Base-by-base conservation (phyloP, 2,113 vertebrate species). In the Tachysurus vachellii region DNA sequence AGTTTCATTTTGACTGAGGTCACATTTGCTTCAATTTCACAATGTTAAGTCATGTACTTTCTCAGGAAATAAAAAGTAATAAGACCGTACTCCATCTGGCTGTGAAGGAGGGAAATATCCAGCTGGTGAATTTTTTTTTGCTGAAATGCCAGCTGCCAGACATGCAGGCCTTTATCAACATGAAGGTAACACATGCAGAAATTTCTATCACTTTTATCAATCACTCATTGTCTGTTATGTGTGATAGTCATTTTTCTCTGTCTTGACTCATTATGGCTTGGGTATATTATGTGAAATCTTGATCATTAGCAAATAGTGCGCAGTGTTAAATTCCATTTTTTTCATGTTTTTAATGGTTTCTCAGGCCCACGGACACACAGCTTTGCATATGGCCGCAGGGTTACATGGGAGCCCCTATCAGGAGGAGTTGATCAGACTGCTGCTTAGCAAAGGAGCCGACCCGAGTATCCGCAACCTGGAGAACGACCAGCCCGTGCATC, bases 361-460 rank as follows among this genome's bases (percentile, higher is more conserved):
- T 54, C 85, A 98, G 97, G 97, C 97, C 36, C 97, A 98, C 0
- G 97, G 97, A 47, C 97, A 98, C 93, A 98, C 97, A 0, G 97
- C 96, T 4, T 93, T 98, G 82, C 97, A 98, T 93, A 98, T 98
- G 97, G 97, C 97, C 0, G 97, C 97, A 0, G 96, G 97, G 84
- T 95, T 98, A 64, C 96, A 96, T 44, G 92, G 94, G 10, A 95
- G 93, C 86, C 93, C 90, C 0, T 87, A 94, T 80, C 97, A 97
- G 88, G 95, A 95, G 89, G 94, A 96, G 68, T 95, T 98, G 13
- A 94, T 98, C 85, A 94, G 91, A 56, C 91, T 95, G 80, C 93
- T 98, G 88, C 93, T 98, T 87, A 92, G 89, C n/a, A 91, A 86
- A 44, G 96, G 97, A 50, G 97, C 95, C 0, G 97, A 98, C 89